Conservation (phyloP, 2,113 vertebrate species). For the Rhinolophus ferrumequinum region DNA sequence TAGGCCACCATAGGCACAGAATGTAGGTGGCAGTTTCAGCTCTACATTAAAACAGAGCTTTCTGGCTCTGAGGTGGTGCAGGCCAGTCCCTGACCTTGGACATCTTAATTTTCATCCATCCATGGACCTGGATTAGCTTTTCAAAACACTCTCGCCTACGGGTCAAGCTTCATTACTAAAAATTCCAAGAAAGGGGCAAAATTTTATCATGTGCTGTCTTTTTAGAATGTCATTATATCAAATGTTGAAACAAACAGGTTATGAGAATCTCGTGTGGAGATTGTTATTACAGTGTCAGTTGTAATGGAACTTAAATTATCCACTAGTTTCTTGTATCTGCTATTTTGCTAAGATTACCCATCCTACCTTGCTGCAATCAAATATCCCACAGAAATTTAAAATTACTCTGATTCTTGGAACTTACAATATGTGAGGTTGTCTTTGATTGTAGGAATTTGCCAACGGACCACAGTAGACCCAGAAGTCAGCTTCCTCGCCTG, state of each 20-base stretch:
- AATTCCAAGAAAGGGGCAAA: neutral
- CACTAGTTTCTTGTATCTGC: neutral
- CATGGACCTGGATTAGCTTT: neutral
- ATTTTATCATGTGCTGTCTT: neutral
- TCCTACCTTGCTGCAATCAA: neutral
- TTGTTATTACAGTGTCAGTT: accelerated
- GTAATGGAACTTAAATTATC: neutral
- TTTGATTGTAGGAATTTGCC: neutral
- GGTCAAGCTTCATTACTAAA: neutral
- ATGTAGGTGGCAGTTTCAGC: neutral
- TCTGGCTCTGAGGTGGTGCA: neutral
- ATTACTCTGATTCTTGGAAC: neutral
- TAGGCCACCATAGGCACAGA: neutral
- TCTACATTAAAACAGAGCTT: neutral
- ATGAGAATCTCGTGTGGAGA: neutral
- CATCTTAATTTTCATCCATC: neutral
- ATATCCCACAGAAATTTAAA: neutral
- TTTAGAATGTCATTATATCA: neutral
- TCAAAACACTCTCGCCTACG: neutral
- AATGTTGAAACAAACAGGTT: neutral
- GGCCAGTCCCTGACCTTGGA: neutral
- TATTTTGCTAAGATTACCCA: neutral
- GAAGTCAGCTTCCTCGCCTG: neutral
- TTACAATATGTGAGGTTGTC: neutral
- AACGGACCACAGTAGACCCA: neutral